These are phyloP conservation scores for Trematocara nigrifrons DNA, from an alignment of 2,113 vertebrate species.

Conservation along the genomic window DNA sequence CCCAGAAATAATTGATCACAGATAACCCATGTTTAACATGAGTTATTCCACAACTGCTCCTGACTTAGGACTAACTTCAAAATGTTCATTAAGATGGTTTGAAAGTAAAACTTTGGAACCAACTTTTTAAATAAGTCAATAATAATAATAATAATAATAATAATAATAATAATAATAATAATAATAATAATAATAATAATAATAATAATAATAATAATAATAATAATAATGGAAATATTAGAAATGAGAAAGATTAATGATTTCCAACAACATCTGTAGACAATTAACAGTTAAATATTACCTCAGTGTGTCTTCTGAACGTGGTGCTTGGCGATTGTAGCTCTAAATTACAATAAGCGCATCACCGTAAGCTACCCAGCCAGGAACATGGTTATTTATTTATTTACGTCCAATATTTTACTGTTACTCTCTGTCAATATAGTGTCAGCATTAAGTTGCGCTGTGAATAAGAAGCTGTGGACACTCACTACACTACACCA, in stretches of 20 bases:
- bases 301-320: not conserved
- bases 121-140: not conserved
- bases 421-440: not conserved
- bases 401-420: not conserved
- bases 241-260: not conserved
- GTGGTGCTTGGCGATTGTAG: not conserved
- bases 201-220: not conserved
- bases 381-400: not conserved
- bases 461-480: not conserved
- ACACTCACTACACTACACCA: not conserved
- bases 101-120: not conserved
- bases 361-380: not conserved
- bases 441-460: not conserved
- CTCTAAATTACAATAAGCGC: not conserved
- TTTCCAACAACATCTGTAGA: not conserved
- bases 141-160: too few species aligned
- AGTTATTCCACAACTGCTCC: not conserved
- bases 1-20: not conserved
- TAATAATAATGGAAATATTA: not conserved
- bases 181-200: not conserved
- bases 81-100: not conserved
- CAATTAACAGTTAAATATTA: not conserved
- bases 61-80: rapidly evolving
- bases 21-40: rapidly evolving
- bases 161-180: not conserved